Evolutionary conservation across 1,140 invertebrate genomes (phyloP).

Genomic region (Doryteuthis pealeii): DNA sequence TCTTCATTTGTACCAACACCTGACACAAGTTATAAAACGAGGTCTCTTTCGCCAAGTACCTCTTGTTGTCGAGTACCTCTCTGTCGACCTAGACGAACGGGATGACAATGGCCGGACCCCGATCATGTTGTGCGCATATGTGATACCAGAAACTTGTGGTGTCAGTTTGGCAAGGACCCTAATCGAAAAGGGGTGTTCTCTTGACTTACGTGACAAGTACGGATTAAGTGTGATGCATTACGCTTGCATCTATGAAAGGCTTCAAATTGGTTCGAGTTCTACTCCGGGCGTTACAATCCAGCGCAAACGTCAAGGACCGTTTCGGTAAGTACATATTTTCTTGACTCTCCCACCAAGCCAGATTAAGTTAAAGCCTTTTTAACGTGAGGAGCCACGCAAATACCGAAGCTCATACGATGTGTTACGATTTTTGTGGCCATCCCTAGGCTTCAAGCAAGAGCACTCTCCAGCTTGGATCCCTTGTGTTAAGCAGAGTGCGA

Average conservation of each 20-base stretch:
- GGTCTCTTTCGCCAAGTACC: constrained; percentile 50
- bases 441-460: too few relatives aligned
- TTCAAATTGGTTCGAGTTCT: constrained; percentile 39
- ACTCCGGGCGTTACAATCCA: constrained; percentile 49
- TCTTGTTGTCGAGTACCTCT: constrained; percentile 40
- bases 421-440: too few relatives aligned
- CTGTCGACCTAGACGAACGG: constrained; percentile 37
- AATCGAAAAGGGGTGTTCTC: constrained; percentile 47
- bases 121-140: constrained; percentile 46
- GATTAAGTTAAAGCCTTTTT: too few relatives aligned
- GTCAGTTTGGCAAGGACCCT: constrained; percentile 44
- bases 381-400: too few relatives aligned
- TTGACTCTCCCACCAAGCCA: too few relatives aligned
- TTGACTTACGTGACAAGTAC: constrained; percentile 37
- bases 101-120: constrained; percentile 41
- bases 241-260: constrained; percentile 44
- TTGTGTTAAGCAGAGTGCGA: too few relatives aligned
- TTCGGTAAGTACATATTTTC: constrained; percentile 26
- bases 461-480: too few relatives aligned
- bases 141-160: constrained; percentile 48
- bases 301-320: constrained; percentile 40
- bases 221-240: constrained; percentile 53
- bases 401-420: too few relatives aligned
- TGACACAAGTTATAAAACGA: constrained; percentile 42
- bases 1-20: constrained; percentile 13